phyloP scores from a whole-genome alignment of 1,140 invertebrate species.

The Leptonema lineaticorne region DNA sequence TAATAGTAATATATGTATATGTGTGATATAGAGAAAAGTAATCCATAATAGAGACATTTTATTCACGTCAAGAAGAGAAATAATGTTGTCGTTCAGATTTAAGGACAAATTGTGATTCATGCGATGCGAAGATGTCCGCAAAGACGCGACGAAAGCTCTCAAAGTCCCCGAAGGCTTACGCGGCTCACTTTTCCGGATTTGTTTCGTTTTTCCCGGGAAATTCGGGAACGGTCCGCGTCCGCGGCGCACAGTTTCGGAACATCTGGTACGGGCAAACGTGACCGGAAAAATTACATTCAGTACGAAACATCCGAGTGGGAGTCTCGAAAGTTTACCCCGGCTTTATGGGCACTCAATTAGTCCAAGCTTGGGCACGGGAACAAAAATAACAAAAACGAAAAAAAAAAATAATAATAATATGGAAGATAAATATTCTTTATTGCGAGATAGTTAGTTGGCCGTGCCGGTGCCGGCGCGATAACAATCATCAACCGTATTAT shows the following conservation, averaged over 20 bases:
- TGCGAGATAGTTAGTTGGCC: neutral
- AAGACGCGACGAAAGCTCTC: neutral
- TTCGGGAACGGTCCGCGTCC: neutral
- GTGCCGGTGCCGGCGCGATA: conserved; percentile 6
- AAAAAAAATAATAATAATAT: no score
- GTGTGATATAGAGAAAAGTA: no score
- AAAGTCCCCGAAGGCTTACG: neutral
- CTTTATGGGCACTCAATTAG: conserved; percentile 25
- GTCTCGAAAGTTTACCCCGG: conserved; percentile 18
- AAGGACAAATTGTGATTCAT: conserved; percentile 10
- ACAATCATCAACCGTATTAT: conserved; percentile 23
- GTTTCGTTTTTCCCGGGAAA: neutral
- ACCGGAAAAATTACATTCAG: conserved; percentile 6
- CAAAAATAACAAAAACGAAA: no score
- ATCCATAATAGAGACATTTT: no score
- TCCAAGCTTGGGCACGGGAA: neutral
- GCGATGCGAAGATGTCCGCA: neutral
- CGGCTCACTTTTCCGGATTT: neutral
- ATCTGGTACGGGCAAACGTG: neutral
- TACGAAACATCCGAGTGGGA: conserved; percentile 7
- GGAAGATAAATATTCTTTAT: conserved; percentile 19
- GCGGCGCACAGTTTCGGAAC: neutral
- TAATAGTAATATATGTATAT: no score
- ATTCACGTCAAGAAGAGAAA: neutral
- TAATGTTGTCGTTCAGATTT: neutral